A percentile compares a stretch with the other conserved stretches of the same genome.
Conservation (phyloP, 2,113 vertebrate genomes). For the Ia io region DNA sequence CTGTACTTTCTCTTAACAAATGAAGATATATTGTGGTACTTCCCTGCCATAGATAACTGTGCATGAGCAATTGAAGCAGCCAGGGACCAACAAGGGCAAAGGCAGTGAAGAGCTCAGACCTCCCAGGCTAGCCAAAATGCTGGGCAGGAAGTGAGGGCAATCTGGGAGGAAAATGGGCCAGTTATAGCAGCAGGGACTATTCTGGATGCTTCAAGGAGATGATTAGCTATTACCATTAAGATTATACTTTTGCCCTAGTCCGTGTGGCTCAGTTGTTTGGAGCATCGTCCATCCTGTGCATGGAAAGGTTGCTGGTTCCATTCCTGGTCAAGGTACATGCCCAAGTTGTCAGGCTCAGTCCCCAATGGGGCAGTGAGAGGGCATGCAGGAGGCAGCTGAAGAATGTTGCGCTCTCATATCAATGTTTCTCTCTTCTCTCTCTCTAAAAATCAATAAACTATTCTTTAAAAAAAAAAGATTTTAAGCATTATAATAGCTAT, state of each 20-base stretch:
- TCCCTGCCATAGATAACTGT: neutral
- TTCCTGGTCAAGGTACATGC: neutral
- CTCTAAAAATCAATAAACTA: neutral
- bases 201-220: neutral
- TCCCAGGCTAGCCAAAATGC: neutral
- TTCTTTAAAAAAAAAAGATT: neutral
- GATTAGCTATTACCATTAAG: neutral
- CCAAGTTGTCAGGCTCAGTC: too few relatives aligned
- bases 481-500: too few relatives aligned
- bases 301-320: neutral
- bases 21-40: neutral
- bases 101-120: neutral
- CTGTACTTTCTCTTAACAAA: neutral
- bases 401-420: neutral
- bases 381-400: neutral
- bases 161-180: neutral
- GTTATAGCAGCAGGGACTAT: neutral
- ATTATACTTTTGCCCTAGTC: too few relatives aligned
- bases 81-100: too few relatives aligned
- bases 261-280: too few relatives aligned
- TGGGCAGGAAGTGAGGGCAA: neutral
- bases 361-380: too few relatives aligned
- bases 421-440: neutral
- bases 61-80: neutral
- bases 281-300: too few relatives aligned